These are phyloP conservation scores for Dissostichus mawsoni DNA, from an alignment of 2,113 vertebrate species.

Conservation along the genomic window DNA sequence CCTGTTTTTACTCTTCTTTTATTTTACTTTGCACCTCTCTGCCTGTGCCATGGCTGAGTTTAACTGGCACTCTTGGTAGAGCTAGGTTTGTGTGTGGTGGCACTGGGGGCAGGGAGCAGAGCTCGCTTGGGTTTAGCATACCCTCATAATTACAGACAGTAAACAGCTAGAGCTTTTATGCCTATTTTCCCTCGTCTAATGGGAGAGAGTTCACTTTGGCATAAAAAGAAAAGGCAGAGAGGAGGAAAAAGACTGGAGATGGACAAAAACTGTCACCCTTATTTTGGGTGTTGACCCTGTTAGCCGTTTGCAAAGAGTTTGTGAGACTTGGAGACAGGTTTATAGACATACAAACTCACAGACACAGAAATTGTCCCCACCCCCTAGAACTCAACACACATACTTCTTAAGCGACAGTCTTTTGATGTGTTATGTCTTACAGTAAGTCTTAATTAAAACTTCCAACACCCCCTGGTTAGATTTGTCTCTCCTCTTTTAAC, in stretches of 20 bases:
- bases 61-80: slow-evolving; percentile 63
- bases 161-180: slow-evolving; percentile 77
- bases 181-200: slow-evolving; percentile 73
- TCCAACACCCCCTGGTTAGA: slow-evolving; percentile 67
- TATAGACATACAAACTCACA: slow-evolving; percentile 56
- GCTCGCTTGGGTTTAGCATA: slow-evolving; percentile 65
- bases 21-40: slow-evolving; percentile 43
- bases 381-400: slow-evolving; percentile 13
- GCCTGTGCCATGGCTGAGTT: slow-evolving; percentile 60
- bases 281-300: slow-evolving; percentile 48
- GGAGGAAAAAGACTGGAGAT: slow-evolving; percentile 28
- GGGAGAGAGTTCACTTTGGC: slow-evolving; percentile 72
- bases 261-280: slow-evolving; percentile 61
- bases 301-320: slow-evolving; percentile 38
- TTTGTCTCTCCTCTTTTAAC: slow-evolving; percentile 49
- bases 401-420: slow-evolving; percentile 45
- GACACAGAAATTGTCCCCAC: slow-evolving; percentile 45
- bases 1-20: slow-evolving; percentile 21
- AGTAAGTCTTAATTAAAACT: slow-evolving; percentile 76
- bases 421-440: slow-evolving; percentile 77
- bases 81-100: slow-evolving; percentile 67
- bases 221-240: slow-evolving; percentile 51
- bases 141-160: slow-evolving; percentile 86
- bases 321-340: slow-evolving; percentile 37
- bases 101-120: slow-evolving; percentile 76